Percentiles rank a stretch among this genome's conserved stretches.
These are phyloP conservation scores for Mylabris sibirica DNA, from an alignment of 2,888 invertebrate genomes.

Conservation along the genomic window DNA sequence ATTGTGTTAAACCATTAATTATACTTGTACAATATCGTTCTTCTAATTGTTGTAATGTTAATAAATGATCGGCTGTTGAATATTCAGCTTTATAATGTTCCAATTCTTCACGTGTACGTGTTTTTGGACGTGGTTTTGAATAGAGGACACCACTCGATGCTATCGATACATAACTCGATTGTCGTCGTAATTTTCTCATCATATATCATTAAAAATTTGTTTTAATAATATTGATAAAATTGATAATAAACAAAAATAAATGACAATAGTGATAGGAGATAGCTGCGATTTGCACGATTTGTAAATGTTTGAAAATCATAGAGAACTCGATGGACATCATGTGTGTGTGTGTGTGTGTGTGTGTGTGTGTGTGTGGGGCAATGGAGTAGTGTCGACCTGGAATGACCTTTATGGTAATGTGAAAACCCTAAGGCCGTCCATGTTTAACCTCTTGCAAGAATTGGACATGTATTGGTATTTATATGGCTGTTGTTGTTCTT, in stretches of 20 bases:
- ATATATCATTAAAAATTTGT: no score
- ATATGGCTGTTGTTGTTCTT: background rate
- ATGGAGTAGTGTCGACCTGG: constrained; percentile 34
- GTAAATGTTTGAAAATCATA: no score
- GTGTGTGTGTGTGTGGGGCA: background rate
- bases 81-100: constrained; percentile 49
- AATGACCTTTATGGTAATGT: constrained; percentile 43
- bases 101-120: constrained; percentile 39
- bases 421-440: constrained; percentile 37
- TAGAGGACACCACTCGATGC: constrained; percentile 38
- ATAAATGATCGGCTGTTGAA: constrained; percentile 48
- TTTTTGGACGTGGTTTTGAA: constrained; percentile 36
- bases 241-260: no score
- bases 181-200: background rate
- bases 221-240: background rate
- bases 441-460: constrained; percentile 31
- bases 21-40: constrained; percentile 61
- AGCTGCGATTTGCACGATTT: background rate
- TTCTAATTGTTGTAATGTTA: constrained; percentile 46
- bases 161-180: constrained; percentile 1
- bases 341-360: background rate
- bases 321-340: no score
- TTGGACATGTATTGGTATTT: constrained; percentile 20
- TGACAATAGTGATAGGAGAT: background rate
- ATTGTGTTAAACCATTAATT: constrained; percentile 64